Base-by-base conservation (phyloP, 2,888 invertebrate genomes). In the Vesta saturnalis region DNA sequence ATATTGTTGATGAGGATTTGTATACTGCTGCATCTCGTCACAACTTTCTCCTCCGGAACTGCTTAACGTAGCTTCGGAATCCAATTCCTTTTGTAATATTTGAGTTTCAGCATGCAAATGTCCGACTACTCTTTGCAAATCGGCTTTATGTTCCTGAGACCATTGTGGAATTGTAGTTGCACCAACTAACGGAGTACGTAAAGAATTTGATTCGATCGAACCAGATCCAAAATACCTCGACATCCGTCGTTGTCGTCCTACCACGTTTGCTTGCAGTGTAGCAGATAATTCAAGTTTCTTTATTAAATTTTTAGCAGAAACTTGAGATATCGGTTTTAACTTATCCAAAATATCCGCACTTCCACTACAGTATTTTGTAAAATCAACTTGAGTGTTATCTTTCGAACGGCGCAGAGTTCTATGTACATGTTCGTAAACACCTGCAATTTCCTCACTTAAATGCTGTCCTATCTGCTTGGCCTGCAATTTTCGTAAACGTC, bases 11-110 rank as follows among this genome's bases (percentile, higher is more conserved):
- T 90, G 89, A 57, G 89, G 87, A 84, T 94, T 94, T 83, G 90
- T 93, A 84, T 92, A 94, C 69, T 86, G 84, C 74, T 93, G 90
- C 85, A 92, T 90, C 83, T 97, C 96, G 86, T 97, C 96, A 83
- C 94, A 94, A 79, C 95, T 96, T 83, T 97, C 97, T 30, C 95
- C 96, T 60, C 96, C 97, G 14, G 96, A 96, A 79, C 96, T 96
- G 70, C 95, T 95, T 14, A 92, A 95, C 0, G 97, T 97, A 35
- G 94, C 96, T 85, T 97, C 97, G 0, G 96, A 95, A 83, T 97
- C 97, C 72, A 95, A 86, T 77, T 91, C 91, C 68, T 87, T 86
- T 80, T 94, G 92, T 64, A 95, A 88, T 72, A 92, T 86, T 21
- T 90, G 87, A 74, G 96, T 83, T 81, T 94, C 93, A 0, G 91